A percentile compares a stretch with the other conserved stretches of the same genome.
Evolutionary conservation across 2,888 invertebrate species (phyloP).

Genomic region (Suillia variegata): DNA sequence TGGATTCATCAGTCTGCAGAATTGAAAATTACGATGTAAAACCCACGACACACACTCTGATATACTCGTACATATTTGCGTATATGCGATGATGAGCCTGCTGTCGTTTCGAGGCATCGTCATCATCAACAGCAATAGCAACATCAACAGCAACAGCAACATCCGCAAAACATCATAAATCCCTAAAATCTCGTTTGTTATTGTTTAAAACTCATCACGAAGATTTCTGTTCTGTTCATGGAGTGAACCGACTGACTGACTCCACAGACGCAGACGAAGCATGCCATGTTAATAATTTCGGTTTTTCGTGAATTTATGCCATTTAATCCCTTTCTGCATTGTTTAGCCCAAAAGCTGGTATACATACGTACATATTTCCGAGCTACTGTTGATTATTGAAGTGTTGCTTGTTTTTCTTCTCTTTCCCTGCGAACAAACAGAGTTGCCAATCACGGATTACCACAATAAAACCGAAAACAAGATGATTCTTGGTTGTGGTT

Average conservation of each 20-base stretch:
- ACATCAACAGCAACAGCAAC: slow-evolving; percentile 8
- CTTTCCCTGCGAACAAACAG: neutral
- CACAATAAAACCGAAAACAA: no score
- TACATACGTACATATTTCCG: slow-evolving; percentile 1
- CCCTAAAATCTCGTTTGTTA: slow-evolving; percentile 49
- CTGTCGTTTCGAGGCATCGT: neutral
- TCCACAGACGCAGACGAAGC: no score
- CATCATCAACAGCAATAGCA: no score
- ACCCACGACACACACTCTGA: slow-evolving; percentile 27
- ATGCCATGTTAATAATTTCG: no score
- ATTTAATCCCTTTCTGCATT: slow-evolving; percentile 9
- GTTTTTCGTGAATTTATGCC: no score
- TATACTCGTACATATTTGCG: no score
- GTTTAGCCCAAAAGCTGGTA: neutral
- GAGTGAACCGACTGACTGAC: no score
- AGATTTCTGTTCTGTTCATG: neutral
- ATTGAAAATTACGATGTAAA: slow-evolving; percentile 32
- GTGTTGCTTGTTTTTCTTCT: neutral
- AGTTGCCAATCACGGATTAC: neutral
- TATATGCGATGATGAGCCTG: neutral
- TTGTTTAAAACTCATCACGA: slow-evolving; percentile 43
- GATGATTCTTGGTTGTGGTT: neutral
- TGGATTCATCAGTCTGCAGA: slow-evolving; percentile 15
- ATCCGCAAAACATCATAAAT: slow-evolving; percentile 42
- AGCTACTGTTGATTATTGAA: neutral